Evolutionary conservation across 2,888 invertebrate species (phyloP).

Genomic region (Philopedon plagiatum): DNA sequence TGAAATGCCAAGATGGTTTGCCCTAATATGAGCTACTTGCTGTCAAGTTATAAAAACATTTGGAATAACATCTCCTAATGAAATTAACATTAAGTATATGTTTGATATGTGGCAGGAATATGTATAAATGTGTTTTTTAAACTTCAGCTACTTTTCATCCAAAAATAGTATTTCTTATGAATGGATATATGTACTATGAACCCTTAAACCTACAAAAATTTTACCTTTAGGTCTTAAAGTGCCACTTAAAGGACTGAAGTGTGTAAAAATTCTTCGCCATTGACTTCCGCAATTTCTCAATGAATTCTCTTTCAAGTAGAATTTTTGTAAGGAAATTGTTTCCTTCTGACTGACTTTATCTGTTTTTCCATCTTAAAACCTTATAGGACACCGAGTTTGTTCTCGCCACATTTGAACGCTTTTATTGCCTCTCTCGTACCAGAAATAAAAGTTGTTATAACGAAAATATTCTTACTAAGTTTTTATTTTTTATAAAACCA

Average conservation of each 20-base stretch:
- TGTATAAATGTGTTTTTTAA: too few species aligned
- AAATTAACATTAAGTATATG: too few species aligned
- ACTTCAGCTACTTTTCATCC: too few species aligned
- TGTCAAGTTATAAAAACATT: too few species aligned
- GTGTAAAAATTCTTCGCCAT: conserved; percentile 1
- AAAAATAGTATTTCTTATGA: too few species aligned
- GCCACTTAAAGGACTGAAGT: neutral
- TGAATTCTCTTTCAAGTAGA: neutral
- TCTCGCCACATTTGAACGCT: neutral
- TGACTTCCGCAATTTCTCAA: conserved; percentile 1
- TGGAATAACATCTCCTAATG: too few species aligned
- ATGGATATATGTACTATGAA: too few species aligned
- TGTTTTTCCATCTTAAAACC: conserved; percentile 12
- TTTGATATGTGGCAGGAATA: too few species aligned
- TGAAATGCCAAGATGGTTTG: too few species aligned
- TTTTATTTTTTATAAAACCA: neutral
- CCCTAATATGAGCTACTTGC: too few species aligned
- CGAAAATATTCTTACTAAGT: neutral
- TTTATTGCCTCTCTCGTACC: neutral
- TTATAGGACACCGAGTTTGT: conserved; percentile 5
- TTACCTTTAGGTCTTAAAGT: too few species aligned
- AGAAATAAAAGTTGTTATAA: conserved; percentile 13
- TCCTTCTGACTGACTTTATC: conserved; percentile 5
- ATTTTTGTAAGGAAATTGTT: conserved; percentile 12
- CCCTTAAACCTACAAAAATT: too few species aligned